phyloP scores from a whole-genome alignment of 2,888 invertebrate genomes.

The Nomada fabriciana region DNA sequence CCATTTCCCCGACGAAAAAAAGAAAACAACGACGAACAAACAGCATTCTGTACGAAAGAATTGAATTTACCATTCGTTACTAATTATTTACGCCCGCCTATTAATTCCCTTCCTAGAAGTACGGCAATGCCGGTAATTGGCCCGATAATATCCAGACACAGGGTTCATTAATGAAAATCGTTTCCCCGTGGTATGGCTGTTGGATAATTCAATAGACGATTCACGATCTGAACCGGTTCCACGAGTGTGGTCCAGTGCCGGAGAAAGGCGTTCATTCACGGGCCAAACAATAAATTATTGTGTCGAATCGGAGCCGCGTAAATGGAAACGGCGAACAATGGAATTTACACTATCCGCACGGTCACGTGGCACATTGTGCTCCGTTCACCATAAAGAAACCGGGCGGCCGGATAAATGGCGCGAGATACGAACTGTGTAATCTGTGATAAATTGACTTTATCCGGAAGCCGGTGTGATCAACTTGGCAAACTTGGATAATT shows the following conservation, averaged over 20 bases:
- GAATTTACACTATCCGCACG: conserved; percentile 37
- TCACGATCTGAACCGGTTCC: conserved; percentile 48
- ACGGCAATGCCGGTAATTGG: background rate
- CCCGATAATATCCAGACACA: conserved; percentile 5
- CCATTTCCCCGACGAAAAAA: too few species aligned
- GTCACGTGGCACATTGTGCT: conserved; percentile 34
- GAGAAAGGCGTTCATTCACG: conserved; percentile 57
- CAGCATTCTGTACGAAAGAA: too few species aligned
- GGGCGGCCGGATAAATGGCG: background rate
- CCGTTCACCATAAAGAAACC: background rate
- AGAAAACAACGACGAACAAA: too few species aligned
- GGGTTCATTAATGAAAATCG: conserved; percentile 47
- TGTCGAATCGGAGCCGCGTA: conserved; percentile 30
- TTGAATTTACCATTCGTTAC: too few species aligned
- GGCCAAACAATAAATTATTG: conserved; percentile 55
- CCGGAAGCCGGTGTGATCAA: conserved; percentile 2
- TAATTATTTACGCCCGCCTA: too few species aligned
- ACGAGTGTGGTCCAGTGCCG: conserved; percentile 42
- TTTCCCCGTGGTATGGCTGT: conserved; percentile 15
- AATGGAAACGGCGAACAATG: conserved; percentile 44
- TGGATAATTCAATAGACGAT: conserved; percentile 57
- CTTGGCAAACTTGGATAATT: too few species aligned
- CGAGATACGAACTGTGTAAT: conserved; percentile 7
- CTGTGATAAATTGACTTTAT: conserved; percentile 10
- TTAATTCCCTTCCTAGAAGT: too few species aligned